Percentiles rank a stretch among this genome's conserved stretches.
Evolutionary conservation across 2,113 vertebrate genomes (phyloP).

Genomic region (Perognathus longimembris): DNA sequence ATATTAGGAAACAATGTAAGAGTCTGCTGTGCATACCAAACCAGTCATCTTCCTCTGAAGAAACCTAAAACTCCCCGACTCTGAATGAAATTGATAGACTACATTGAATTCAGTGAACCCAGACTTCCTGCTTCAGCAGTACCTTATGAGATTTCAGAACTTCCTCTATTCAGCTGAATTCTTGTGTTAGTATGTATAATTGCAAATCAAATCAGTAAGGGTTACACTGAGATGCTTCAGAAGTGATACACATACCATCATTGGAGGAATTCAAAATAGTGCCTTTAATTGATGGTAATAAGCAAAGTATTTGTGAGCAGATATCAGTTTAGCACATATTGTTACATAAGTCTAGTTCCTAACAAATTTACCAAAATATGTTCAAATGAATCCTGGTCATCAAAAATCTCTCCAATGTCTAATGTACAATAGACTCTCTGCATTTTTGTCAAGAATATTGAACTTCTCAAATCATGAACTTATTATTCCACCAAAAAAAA

Average conservation of each 20-base stretch:
- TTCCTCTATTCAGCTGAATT: constrained; percentile 26
- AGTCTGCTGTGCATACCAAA: neutral
- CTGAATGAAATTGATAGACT: neutral
- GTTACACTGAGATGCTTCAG: neutral
- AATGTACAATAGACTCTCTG: neutral
- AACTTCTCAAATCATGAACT: neutral
- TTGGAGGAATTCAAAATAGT: constrained; percentile 5
- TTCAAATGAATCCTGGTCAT: neutral
- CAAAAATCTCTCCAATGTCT: neutral
- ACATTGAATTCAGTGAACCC: neutral
- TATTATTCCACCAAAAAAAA: neutral
- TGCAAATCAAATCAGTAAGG: constrained; percentile 25
- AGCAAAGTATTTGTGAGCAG: neutral
- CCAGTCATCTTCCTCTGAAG: neutral
- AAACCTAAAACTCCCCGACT: neutral
- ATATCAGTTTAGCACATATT: neutral
- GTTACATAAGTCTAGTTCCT: neutral
- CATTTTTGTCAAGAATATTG: neutral
- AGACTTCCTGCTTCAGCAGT: neutral
- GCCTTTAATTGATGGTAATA: neutral
- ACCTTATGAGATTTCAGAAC: neutral
- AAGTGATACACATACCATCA: constrained; percentile 10
- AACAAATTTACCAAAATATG: neutral
- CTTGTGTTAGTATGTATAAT: neutral
- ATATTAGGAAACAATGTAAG: neutral